phyloP scores from a whole-genome alignment of 2,888 invertebrate genomes.

The Physocephala rufipes region DNA sequence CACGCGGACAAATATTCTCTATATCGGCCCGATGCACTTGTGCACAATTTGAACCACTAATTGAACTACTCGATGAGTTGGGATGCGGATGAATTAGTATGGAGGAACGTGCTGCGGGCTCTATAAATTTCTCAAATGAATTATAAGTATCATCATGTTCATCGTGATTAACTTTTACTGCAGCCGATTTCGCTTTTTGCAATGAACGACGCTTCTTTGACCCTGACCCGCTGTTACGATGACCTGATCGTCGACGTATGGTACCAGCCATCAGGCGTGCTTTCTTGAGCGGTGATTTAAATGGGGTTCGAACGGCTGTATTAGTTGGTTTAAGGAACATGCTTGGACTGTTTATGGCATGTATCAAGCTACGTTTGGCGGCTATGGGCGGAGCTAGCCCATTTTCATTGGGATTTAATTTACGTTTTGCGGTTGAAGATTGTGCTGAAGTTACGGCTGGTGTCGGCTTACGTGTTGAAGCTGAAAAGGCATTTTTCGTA shows the following conservation, averaged over 20 bases:
- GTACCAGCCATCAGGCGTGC: slow-evolving; percentile 7
- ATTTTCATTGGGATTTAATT: slow-evolving; percentile 45
- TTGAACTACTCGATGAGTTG: neutral
- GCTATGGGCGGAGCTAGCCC: slow-evolving; percentile 45
- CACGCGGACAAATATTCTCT: slow-evolving; percentile 43
- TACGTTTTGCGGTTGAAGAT: slow-evolving; percentile 51
- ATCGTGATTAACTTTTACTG: slow-evolving; percentile 23
- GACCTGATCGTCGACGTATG: slow-evolving; percentile 25
- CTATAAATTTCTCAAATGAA: slow-evolving; percentile 51
- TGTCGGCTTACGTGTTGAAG: slow-evolving; percentile 18
- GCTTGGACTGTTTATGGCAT: slow-evolving; percentile 50
- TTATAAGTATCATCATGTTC: slow-evolving; percentile 48
- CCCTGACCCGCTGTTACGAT: slow-evolving; percentile 9
- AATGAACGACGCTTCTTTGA: slow-evolving; percentile 50
- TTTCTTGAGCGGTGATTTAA: slow-evolving; percentile 26
- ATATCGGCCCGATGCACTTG: slow-evolving; percentile 37
- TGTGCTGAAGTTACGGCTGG: neutral
- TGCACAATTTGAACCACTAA: slow-evolving; percentile 27
- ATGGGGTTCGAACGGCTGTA: slow-evolving; percentile 18
- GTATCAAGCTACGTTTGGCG: slow-evolving; percentile 58
- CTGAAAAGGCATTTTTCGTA: slow-evolving; percentile 44
- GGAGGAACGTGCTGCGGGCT: slow-evolving; percentile 51
- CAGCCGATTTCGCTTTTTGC: slow-evolving; percentile 20
- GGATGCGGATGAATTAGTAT: slow-evolving; percentile 30
- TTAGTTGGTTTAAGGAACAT: slow-evolving; percentile 45